Evolutionary conservation across 1,140 invertebrate species (phyloP).

Genomic region (Tetragonula clypearis): DNA sequence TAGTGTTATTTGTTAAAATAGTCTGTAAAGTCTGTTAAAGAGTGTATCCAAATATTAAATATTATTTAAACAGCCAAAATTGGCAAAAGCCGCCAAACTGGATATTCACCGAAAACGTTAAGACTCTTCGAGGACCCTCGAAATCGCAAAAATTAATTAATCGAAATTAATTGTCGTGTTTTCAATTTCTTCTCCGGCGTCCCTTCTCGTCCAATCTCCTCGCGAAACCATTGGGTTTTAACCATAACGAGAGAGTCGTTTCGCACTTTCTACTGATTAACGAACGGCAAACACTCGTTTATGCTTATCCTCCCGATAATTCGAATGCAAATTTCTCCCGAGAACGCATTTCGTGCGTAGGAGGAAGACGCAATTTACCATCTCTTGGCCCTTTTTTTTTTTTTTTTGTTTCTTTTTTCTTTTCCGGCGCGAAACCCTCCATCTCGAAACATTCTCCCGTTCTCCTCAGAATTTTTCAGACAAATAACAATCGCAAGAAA

Average conservation of each 20-base stretch:
- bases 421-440: too few relatives aligned
- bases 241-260: not conserved
- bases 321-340: not conserved
- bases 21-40: too few relatives aligned
- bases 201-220: not conserved
- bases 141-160: not conserved
- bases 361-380: not conserved
- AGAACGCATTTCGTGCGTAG: not conserved
- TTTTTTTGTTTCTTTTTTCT: not conserved
- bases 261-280: constrained; percentile 27
- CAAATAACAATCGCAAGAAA: too few relatives aligned
- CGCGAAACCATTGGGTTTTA: not conserved
- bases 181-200: not conserved
- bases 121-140: too few relatives aligned
- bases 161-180: not conserved
- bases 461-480: too few relatives aligned
- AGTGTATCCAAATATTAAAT: too few relatives aligned
- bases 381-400: not conserved
- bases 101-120: too few relatives aligned
- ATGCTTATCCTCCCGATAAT: not conserved
- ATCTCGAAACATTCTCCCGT: not conserved
- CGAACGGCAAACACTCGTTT: constrained; percentile 4
- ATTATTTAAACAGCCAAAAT: too few relatives aligned
- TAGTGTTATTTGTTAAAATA: too few relatives aligned
- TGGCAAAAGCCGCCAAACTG: too few relatives aligned